phyloP scores from a whole-genome alignment of 2,113 vertebrate species.

The Origma solitaria region DNA sequence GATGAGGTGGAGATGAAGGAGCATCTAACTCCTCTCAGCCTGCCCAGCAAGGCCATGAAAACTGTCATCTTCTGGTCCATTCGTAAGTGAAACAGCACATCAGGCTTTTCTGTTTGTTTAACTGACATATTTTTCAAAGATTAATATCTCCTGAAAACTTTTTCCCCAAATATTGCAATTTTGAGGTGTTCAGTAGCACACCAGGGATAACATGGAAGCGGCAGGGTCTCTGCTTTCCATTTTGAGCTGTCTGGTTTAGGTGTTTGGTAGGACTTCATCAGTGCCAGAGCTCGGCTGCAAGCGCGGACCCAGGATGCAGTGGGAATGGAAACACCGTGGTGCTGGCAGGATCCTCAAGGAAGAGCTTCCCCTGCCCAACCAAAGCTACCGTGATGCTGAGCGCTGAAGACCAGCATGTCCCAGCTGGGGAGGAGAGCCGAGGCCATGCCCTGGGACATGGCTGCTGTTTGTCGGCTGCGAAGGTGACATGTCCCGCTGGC shows the following conservation, averaged over 20 bases:
- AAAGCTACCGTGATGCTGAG: neutral
- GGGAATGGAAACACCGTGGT: neutral
- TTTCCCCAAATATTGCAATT: rapidly evolving
- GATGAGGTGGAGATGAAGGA: neutral
- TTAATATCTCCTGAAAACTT: neutral
- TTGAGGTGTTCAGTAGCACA: neutral
- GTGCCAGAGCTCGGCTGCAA: neutral
- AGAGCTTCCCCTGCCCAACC: neutral
- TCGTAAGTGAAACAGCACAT: neutral
- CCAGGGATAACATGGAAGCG: neutral
- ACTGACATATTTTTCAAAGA: neutral
- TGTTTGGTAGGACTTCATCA: neutral
- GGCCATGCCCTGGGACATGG: rapidly evolving
- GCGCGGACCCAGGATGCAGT: rapidly evolving
- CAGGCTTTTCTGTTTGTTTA: neutral
- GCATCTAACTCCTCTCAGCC: neutral
- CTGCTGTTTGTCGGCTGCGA: rapidly evolving
- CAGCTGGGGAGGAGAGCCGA: neutral
- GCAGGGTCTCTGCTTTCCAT: neutral
- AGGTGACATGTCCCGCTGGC: neutral
- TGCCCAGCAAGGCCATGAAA: neutral
- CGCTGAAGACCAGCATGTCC: neutral
- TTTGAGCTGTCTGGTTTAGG: neutral
- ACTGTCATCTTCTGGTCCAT: neutral
- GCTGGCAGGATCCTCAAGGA: neutral